A percentile compares a stretch with the other conserved stretches of the same genome.
These are phyloP conservation scores for Trichoplusia ni DNA, from an alignment of 1,140 invertebrate species.

Conservation along the genomic window DNA sequence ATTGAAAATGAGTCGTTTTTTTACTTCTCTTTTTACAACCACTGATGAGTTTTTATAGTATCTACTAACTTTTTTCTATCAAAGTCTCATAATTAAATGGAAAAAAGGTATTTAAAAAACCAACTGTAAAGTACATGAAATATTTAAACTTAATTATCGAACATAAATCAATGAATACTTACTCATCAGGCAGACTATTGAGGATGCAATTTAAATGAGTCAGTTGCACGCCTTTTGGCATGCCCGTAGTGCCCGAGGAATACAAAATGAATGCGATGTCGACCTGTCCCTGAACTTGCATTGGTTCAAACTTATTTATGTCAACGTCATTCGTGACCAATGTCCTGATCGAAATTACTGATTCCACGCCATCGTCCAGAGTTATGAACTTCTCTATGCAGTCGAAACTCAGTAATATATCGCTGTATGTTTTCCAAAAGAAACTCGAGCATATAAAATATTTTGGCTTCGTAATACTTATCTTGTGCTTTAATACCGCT, in stretches of 20 bases:
- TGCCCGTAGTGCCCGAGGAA: conserved; percentile 87
- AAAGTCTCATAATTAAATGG: too few species aligned
- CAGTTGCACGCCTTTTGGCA: conserved; percentile 89
- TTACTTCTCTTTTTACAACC: too few species aligned
- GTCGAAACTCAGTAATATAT: conserved; percentile 51
- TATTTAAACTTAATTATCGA: too few species aligned
- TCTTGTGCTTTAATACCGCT: conserved; percentile 56
- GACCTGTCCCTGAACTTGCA: conserved; percentile 48
- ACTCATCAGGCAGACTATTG: conserved; percentile 58
- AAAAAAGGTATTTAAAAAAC: too few species aligned
- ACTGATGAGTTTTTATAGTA: too few species aligned
- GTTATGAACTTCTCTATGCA: conserved; percentile 51
- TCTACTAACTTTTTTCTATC: too few species aligned
- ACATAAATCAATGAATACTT: too few species aligned
- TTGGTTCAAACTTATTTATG: conserved; percentile 54
- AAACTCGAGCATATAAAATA: conserved; percentile 57
- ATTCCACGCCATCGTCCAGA: conserved; percentile 44
- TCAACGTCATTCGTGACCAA: conserved; percentile 47
- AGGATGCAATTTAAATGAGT: conserved; percentile 85
- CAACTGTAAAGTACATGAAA: too few species aligned
- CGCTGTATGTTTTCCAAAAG: conserved; percentile 56
- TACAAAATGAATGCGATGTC: conserved; percentile 75
- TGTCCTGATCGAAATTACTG: conserved; percentile 40
- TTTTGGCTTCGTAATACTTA: conserved; percentile 55
- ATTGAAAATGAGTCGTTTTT: too few species aligned